phyloP scores from a whole-genome alignment of 2,888 invertebrate genomes.

The Blastobasis adustella region DNA sequence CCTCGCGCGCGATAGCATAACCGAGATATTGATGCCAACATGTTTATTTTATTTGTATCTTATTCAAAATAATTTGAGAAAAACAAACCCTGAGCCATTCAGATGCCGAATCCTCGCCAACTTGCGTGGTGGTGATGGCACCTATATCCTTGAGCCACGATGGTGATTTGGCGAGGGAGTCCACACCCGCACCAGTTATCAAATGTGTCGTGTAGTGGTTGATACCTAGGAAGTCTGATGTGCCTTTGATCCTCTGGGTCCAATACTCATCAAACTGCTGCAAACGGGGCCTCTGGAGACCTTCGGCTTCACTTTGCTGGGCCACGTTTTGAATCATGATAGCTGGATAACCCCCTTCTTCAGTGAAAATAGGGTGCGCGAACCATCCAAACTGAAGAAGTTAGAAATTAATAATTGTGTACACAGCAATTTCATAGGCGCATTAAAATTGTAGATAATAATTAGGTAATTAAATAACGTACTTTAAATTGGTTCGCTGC shows the following conservation, averaged over 20 bases:
- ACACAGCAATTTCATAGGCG: neutral
- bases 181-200: conserved; percentile 55
- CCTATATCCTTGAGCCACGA: conserved; percentile 70
- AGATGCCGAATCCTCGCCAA: conserved; percentile 63
- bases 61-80: neutral
- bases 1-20: no score
- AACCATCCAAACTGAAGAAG: conserved; percentile 68
- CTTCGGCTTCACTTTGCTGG: conserved; percentile 54
- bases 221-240: conserved; percentile 66
- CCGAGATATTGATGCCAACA: no score
- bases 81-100: conserved; percentile 61
- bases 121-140: conserved; percentile 56
- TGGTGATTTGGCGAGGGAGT: conserved; percentile 56
- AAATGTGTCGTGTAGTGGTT: conserved; percentile 69
- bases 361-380: conserved; percentile 68
- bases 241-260: conserved; percentile 61
- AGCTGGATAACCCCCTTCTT: conserved; percentile 63
- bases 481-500: conserved; percentile 70
- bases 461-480: conserved; percentile 8
- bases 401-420: neutral
- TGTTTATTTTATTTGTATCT: neutral
- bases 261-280: conserved; percentile 63
- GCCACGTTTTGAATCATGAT: conserved; percentile 64
- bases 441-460: neutral
- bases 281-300: conserved; percentile 51